Evolutionary conservation across 2,797 vertebrate genomes (phyloP).

Genomic region (Pseudochirops cupreus): DNA sequence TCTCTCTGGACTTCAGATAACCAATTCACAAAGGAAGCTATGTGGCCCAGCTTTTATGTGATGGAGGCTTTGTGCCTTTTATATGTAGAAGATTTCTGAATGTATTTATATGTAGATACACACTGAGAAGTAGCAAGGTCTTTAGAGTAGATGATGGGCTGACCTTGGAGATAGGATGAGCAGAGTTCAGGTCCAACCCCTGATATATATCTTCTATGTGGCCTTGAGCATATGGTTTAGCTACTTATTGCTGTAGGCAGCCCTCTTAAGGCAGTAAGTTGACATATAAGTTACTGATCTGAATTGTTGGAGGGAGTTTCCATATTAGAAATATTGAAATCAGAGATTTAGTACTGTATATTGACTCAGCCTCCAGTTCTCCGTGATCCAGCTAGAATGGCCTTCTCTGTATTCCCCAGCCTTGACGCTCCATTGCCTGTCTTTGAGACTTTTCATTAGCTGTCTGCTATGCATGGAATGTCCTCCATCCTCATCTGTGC

Average conservation of each 20-base stretch:
- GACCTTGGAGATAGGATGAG: neutral
- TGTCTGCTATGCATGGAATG: neutral
- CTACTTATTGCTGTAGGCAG: neutral
- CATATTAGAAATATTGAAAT: neutral
- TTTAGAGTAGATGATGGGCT: neutral
- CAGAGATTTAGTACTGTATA: neutral
- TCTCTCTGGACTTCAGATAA: neutral
- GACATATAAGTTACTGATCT: neutral
- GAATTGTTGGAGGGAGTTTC: neutral
- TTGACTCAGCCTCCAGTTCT: neutral
- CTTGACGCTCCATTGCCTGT: neutral
- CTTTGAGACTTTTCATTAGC: neutral
- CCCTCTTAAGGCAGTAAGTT: neutral
- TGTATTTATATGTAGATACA: neutral
- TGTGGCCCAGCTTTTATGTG: neutral
- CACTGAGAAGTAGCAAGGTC: neutral
- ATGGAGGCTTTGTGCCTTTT: neutral
- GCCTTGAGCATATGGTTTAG: neutral
- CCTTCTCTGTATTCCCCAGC: neutral
- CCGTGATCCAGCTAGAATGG: neutral
- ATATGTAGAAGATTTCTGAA: neutral
- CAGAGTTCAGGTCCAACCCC: neutral
- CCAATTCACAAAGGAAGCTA: neutral
- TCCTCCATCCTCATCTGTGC: neutral
- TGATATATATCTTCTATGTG: neutral